Base-by-base conservation (phyloP, 2,113 vertebrate species). In the Chaetorhynchus papuensis region DNA sequence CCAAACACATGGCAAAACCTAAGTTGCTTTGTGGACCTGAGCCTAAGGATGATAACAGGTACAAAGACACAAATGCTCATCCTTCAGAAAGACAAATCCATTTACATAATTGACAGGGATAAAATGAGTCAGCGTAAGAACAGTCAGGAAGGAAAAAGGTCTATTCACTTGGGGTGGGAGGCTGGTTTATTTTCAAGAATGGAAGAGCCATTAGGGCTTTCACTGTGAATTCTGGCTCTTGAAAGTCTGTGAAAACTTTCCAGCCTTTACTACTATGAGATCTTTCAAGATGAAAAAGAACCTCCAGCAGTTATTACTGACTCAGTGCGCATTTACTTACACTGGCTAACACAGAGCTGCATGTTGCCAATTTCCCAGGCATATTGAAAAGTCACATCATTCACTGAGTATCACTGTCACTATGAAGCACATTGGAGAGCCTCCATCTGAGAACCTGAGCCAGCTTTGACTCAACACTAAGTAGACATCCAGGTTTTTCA, bases 401-500 rank as follows among this genome's bases (percentile, higher is more conserved):
- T 91, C 93, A 64, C 89, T 3, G 45, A 56, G 91, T 91, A 82
- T 94, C 91, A 17, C 76, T 89, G 91, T 89, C 94, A 68, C 83
- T 78, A 10, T 16, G n/a, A 68, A 91, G 83, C 77, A 79, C 44
- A 11, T 39, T 96, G 87, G 83, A 91, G 49, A 39, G 45, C 35
- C 81, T 87, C 77, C 66, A 81, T 57, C 81, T 65, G 53, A 79
- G 91, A 68, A 72, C 13, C 69, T 57, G 44, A 78, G 84, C 87
- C 91, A 96, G 61, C 65, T 94, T 96, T 87, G 59, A 91, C 66
- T 93, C 81, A 93, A 65, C 5, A 6, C 64, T 54, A 77, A 90
- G 85, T 8, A 90, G 90, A 76, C 75, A 88, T 81, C 45, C 93
- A 77, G 42, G 35, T 39, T 95, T 97, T 91, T 79, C 82, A 94